A percentile compares a stretch with the other conserved stretches of the same genome.
Evolutionary conservation across 2,113 vertebrate genomes (phyloP).

Genomic region (Cephalopholis sonnerati): DNA sequence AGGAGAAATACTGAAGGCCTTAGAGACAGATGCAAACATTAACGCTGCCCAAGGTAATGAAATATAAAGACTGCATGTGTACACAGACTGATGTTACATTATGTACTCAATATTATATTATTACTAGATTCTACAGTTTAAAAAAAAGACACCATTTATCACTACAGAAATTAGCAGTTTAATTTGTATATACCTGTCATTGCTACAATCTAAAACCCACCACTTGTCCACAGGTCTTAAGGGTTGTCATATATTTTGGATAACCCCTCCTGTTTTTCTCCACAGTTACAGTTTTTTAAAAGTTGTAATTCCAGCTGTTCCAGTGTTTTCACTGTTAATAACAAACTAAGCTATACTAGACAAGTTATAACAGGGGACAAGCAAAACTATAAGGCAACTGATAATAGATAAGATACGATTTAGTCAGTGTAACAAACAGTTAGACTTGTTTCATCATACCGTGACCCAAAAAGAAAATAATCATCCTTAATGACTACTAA

Average conservation of each 20-base stretch:
- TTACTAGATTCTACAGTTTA: neutral
- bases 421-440: conserved; percentile 3
- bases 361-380: neutral
- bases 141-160: neutral
- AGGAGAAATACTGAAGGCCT: conserved; percentile 78
- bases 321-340: neutral
- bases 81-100: neutral
- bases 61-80: neutral
- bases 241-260: neutral
- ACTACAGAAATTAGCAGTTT: too few species aligned
- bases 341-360: too few species aligned
- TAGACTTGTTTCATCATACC: neutral
- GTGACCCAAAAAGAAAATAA: neutral
- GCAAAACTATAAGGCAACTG: neutral
- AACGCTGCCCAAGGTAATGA: conserved; percentile 71
- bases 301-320: neutral
- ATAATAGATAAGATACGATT: conserved; percentile 1
- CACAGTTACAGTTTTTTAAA: neutral
- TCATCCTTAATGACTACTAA: neutral
- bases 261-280: neutral
- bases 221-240: too few species aligned
- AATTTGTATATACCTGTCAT: too few species aligned
- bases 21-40: conserved; percentile 74
- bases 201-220: neutral
- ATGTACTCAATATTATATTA: neutral